Evolutionary conservation across 1,140 invertebrate species (phyloP).

Genomic region (Drosophila triauraria): DNA sequence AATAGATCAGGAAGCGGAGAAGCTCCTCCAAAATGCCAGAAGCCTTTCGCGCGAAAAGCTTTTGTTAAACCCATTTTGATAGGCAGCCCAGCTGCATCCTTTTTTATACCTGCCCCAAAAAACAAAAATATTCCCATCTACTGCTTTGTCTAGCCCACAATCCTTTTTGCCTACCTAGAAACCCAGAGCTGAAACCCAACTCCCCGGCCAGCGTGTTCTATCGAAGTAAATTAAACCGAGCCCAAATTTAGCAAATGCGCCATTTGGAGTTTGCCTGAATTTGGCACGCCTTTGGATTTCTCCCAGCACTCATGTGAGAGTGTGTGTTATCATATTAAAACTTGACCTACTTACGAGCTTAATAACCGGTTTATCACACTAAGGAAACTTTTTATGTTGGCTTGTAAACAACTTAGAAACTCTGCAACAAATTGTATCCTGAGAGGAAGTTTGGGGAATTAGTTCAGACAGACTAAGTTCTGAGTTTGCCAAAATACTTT

Average conservation of each 20-base stretch:
- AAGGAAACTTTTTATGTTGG: slow-evolving; percentile 2
- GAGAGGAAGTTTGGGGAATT: background rate
- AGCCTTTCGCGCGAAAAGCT: background rate
- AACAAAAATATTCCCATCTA: slow-evolving; percentile 20
- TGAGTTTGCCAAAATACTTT: too few species aligned
- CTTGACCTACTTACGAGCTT: slow-evolving; percentile 71
- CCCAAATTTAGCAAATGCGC: slow-evolving; percentile 63
- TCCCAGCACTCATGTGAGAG: slow-evolving; percentile 13
- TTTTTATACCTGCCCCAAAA: slow-evolving; percentile 47
- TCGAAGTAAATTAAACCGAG: slow-evolving; percentile 37
- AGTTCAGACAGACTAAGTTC: too few species aligned
- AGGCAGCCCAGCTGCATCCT: slow-evolving; percentile 20
- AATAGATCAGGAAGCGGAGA: background rate
- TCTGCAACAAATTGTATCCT: slow-evolving; percentile 41
- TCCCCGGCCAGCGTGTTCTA: slow-evolving; percentile 11
- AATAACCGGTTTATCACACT: slow-evolving; percentile 65
- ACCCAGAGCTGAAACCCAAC: slow-evolving; percentile 18
- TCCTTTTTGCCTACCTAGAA: slow-evolving; percentile 30
- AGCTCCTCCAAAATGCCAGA: background rate
- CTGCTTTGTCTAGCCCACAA: slow-evolving; percentile 13
- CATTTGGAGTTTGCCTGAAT: slow-evolving; percentile 58
- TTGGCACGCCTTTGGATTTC: slow-evolving; percentile 40
- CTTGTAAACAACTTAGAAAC: slow-evolving; percentile 20
- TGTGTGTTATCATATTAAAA: slow-evolving; percentile 72
- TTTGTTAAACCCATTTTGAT: slow-evolving; percentile 12